Evolutionary conservation across 2,797 vertebrate genomes (phyloP), one percentile per base, ranked within the genome.

Genomic region (Gymnocypris eckloni): DNA sequence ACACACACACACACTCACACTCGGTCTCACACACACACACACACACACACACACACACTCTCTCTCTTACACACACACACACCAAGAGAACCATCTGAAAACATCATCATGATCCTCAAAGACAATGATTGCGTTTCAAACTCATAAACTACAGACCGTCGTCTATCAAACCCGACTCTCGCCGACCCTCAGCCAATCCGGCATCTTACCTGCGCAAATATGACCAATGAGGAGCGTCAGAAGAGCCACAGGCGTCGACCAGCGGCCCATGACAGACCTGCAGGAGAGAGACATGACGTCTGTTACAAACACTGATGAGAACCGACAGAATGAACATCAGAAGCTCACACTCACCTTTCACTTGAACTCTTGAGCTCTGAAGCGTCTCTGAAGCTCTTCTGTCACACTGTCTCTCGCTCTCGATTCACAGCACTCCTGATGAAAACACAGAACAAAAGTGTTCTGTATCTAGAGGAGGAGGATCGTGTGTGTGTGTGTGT

Each of bases 181-280:
- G 2, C 5, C 16, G 39, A 3, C 45, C 41, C 25, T 69, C 81
- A 59, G 64, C 81, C 54, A 41, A 61, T 76, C 2, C 10, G 71
- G 48, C 37, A 75, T 1, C 92, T 93, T 95, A 96, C 95, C 95
- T 95, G 94, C 89, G 0, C 72, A 82, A 2, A 90, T 20, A n/a
- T 79, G 93, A 90, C 93, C 94, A 93, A 94, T 93, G 90, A 96
- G 88, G 79, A 95, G 89, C 72, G 94, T 79, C 86, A 95, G 79
- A 79, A 94, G 90, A 84, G 91, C 92, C 22, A 92, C 18, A 0
- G 41, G 83, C 78, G 88, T 52, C 41, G 37, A 83, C 67, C 87
- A 79, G 64, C 7, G 22, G 87, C 80, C 89, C 94, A 95, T 95
- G 87, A 25, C 72, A 80, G 41, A 61, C 81, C 61, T 81, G 43